Base-by-base conservation (phyloP, 2,888 invertebrate genomes). In the Athripsodes cinereus region DNA sequence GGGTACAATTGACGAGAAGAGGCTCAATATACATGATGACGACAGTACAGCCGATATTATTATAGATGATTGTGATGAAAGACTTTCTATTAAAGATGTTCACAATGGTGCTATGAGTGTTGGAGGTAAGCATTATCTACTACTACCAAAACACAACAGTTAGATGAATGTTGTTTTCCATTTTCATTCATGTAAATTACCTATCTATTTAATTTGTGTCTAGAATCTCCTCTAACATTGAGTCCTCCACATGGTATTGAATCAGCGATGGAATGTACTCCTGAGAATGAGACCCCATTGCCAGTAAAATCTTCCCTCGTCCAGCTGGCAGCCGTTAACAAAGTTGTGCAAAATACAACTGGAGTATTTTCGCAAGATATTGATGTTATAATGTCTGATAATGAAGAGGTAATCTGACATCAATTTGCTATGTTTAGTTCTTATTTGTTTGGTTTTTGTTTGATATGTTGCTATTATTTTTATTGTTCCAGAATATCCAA, bases 71-170 rank as follows among this genome's bases (percentile, higher is more conserved):
- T 66, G 69, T 22, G 73, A 74, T 44, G 62, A 64, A 18, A 52
- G 22, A 21, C 52, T 68, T 0, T 61, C 63, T 8, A 68, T 68
- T 2, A 73, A 72, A 16, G 69, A 68, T 21, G 69, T 69, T 59
- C 68, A 67, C 66, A 79, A 78, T 62, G 78, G 78, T 0, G 72
- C 74, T 49, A 79, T 79, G 78, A 78, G 79, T 67, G 66, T 78
- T 63, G 77, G 74, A 53, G 78, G 78, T 78, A 54, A 71, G 71
- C n/a, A n/a, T n/a, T n/a, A n/a, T n/a, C n/a, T n/a, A n/a, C n/a
- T 34, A 34, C 8, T 11, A 34, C 11, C 11, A 11, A 34, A 11
- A 34, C 11, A 11, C 11, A 11, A 34, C n/a, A n/a, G n/a, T n/a
- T 46, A 46, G 6, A 10, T 46, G 8, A 10, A 46, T 46, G 6